phyloP scores from a whole-genome alignment of 2,888 invertebrate genomes.

The Apantesis nais region DNA sequence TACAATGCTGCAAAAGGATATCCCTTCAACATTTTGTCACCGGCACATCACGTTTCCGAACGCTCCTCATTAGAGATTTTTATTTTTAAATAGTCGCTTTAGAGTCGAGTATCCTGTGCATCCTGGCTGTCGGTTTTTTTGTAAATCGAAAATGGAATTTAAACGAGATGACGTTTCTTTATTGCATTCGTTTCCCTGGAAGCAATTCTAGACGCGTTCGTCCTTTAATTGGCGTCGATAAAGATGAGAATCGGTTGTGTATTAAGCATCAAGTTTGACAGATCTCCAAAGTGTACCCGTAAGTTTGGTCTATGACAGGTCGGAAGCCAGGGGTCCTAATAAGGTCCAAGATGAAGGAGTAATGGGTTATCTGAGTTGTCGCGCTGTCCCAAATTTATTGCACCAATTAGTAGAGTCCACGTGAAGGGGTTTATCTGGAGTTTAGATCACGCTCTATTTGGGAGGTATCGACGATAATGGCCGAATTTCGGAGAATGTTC shows the following conservation, averaged over 20 bases:
- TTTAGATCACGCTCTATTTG: slow-evolving; percentile 81
- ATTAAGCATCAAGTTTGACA: slow-evolving; percentile 58
- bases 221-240: slow-evolving; percentile 66
- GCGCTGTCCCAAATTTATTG: slow-evolving; percentile 79
- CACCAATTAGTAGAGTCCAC: slow-evolving; percentile 83
- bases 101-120: slow-evolving; percentile 63
- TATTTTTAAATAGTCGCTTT: slow-evolving; percentile 64
- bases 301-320: slow-evolving; percentile 61
- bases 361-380: slow-evolving; percentile 70
- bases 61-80: slow-evolving; percentile 75
- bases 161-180: slow-evolving; percentile 79
- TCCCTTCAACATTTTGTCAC: slow-evolving; percentile 79
- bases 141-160: slow-evolving; percentile 75
- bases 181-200: slow-evolving; percentile 55
- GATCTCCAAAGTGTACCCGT: slow-evolving; percentile 60
- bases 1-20: slow-evolving; percentile 48
- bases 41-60: slow-evolving; percentile 73
- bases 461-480: slow-evolving; percentile 83
- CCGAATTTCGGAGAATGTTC: slow-evolving; percentile 76
- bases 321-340: slow-evolving; percentile 62
- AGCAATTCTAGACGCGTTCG: slow-evolving; percentile 63
- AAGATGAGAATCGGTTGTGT: slow-evolving; percentile 63
- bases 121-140: slow-evolving; percentile 48
- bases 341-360: slow-evolving; percentile 63
- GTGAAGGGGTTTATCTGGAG: slow-evolving; percentile 76